Percentiles rank a stretch among this genome's conserved stretches.
Evolutionary conservation across 2,888 invertebrate species (phyloP).

Genomic region (Caenorhabditis virilis): DNA sequence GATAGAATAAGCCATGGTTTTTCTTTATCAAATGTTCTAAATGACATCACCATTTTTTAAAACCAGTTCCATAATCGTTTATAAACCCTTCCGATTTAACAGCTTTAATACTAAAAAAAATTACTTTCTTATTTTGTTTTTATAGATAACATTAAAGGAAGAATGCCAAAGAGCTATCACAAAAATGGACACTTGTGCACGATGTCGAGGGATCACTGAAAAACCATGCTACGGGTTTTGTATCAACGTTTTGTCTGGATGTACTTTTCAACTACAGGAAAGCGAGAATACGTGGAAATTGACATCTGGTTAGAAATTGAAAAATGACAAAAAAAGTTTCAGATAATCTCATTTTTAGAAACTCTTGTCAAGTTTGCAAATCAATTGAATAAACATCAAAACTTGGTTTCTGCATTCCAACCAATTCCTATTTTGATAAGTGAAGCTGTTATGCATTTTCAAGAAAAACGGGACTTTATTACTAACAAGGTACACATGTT

Average conservation of each 20-base stretch:
- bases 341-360: conserved; percentile 6
- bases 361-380: conserved; percentile 19
- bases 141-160: conserved; percentile 34
- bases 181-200: conserved; percentile 26
- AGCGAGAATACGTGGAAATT: conserved; percentile 28
- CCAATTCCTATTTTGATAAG: conserved; percentile 34
- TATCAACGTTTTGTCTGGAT: conserved; percentile 32
- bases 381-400: conserved; percentile 23
- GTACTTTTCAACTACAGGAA: conserved; percentile 27
- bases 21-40: too few species aligned
- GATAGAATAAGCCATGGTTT: too few species aligned
- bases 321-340: neutral
- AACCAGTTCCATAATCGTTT: too few species aligned
- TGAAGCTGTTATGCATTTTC: conserved; percentile 37
- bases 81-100: too few species aligned
- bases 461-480: conserved; percentile 28
- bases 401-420: conserved; percentile 19
- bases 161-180: conserved; percentile 28
- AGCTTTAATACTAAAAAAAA: too few species aligned
- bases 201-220: conserved; percentile 12
- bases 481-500: conserved; percentile 22
- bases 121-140: conserved; percentile 9
- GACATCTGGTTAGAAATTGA: conserved; percentile 12
- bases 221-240: conserved; percentile 26
- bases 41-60: too few species aligned